Conservation (phyloP, 2,113 vertebrate species). For the Colistium nudipinnis region DNA sequence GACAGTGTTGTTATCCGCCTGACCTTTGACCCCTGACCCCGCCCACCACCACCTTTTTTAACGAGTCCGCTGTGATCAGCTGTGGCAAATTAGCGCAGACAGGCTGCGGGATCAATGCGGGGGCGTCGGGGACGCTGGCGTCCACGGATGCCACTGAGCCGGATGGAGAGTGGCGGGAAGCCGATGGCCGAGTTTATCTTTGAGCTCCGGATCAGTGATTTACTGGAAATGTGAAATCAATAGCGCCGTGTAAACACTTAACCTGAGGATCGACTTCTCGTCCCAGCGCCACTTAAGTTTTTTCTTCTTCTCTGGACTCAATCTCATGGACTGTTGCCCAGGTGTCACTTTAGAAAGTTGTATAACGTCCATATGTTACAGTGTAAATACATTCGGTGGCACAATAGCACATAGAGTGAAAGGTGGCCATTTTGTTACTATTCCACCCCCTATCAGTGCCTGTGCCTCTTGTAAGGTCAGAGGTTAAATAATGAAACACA, state of each 20-base stretch:
- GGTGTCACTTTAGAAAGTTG: too few relatives aligned
- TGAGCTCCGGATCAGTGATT: conserved; percentile 87
- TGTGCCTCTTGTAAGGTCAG: too few relatives aligned
- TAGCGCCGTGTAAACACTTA: conserved; percentile 85
- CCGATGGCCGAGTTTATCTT: conserved; percentile 87
- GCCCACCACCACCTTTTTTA: conserved; percentile 6
- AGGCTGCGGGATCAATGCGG: conserved; percentile 61
- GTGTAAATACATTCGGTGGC: too few relatives aligned
- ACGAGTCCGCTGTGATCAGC: conserved; percentile 38
- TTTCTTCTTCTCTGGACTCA: too few relatives aligned
- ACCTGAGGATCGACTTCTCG: conserved; percentile 76
- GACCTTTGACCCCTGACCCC: conserved; percentile 26
- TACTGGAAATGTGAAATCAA: conserved; percentile 97
- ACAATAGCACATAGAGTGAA: too few relatives aligned
- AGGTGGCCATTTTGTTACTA: too few relatives aligned
- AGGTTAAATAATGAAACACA: too few relatives aligned
- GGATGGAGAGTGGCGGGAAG: conserved; percentile 90
- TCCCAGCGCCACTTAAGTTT: too few relatives aligned
- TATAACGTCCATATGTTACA: too few relatives aligned
- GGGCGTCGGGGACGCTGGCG: conserved; percentile 79
- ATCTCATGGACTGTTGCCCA: too few relatives aligned
- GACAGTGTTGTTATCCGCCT: conserved; percentile 12
- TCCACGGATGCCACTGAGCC: conserved; percentile 84
- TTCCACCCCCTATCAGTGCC: too few relatives aligned
- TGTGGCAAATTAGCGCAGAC: conserved; percentile 37